Evolutionary conservation across 2,113 vertebrate species (phyloP).

Genomic region (Tauraco erythrolophus): DNA sequence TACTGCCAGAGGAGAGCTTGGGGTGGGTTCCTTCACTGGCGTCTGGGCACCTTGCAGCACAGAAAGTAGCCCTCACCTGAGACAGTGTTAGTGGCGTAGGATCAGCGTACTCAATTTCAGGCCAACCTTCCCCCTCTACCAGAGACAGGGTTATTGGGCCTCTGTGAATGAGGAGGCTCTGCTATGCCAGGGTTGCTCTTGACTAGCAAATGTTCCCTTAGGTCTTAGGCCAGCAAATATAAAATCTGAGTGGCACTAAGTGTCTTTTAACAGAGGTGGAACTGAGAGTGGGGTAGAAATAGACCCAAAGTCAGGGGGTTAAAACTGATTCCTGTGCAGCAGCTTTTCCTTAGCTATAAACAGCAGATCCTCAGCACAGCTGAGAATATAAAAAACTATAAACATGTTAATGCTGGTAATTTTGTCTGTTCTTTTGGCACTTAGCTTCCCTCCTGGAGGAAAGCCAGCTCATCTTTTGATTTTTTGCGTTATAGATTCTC

Average conservation of each 20-base stretch:
- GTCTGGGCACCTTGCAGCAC: background rate
- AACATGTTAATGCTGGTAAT: constrained; percentile 25
- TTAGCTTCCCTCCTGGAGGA: constrained; percentile 17
- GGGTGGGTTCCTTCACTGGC: background rate
- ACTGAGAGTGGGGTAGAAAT: background rate
- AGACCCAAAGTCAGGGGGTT: background rate
- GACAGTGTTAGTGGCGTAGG: background rate
- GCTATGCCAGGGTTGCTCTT: background rate
- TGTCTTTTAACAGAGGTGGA: background rate
- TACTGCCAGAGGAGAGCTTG: background rate
- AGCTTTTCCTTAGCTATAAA: background rate
- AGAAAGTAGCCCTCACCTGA: background rate
- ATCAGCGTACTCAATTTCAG: background rate
- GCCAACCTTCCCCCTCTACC: background rate
- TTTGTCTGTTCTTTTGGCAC: constrained; percentile 15
- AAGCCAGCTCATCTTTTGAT: background rate
- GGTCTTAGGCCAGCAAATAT: background rate
- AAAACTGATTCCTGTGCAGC: background rate
- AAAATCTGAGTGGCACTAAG: background rate
- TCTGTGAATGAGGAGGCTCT: background rate
- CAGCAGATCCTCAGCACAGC: background rate
- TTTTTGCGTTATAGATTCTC: background rate
- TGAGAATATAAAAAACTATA: background rate
- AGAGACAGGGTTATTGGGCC: background rate
- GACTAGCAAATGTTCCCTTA: background rate